Conservation (phyloP, 2,113 vertebrate species). For the Notiomystis cincta region DNA sequence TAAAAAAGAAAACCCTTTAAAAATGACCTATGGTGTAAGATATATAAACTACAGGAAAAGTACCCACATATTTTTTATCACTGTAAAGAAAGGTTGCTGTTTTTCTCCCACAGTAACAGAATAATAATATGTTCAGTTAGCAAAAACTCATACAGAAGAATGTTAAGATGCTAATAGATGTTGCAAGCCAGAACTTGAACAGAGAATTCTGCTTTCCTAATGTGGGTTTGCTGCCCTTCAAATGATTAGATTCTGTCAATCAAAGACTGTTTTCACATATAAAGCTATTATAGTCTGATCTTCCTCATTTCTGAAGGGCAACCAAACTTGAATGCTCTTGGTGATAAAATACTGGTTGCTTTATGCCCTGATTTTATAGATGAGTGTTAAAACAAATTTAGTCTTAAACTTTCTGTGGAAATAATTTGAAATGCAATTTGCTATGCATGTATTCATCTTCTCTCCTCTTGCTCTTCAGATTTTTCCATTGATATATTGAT, state of each 20-base stretch:
- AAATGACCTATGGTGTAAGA: conserved; percentile 67
- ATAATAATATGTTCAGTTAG: conserved; percentile 70
- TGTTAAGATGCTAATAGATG: conserved; percentile 64
- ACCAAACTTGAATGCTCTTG: conserved; percentile 65
- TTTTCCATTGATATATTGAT: conserved; percentile 40
- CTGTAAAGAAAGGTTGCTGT: conserved; percentile 56
- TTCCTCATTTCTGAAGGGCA: conserved; percentile 70
- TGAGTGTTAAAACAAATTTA: conserved; percentile 61
- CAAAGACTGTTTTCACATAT: conserved; percentile 70
- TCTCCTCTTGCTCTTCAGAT: conserved; percentile 33
- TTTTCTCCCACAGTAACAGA: conserved; percentile 64
- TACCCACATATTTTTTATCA: conserved; percentile 70
- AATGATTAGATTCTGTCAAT: conserved; percentile 77
- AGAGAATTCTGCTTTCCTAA: conserved; percentile 54
- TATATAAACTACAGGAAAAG: conserved; percentile 58
- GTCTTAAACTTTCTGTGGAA: conserved; percentile 45
- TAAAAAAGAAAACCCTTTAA: conserved; percentile 53
- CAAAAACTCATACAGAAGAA: conserved; percentile 60
- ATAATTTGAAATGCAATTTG: conserved; percentile 44
- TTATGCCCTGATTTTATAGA: conserved; percentile 25
- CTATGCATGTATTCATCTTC: conserved; percentile 39
- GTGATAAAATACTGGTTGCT: conserved; percentile 56
- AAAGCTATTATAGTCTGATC: conserved; percentile 71
- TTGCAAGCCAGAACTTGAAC: conserved; percentile 61
- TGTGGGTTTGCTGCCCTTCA: conserved; percentile 70